Percentiles rank a stretch among this genome's conserved stretches.
These are phyloP conservation scores for Pollicipes pollicipes DNA, from an alignment of 1,140 invertebrate genomes.

Conservation along the genomic window DNA sequence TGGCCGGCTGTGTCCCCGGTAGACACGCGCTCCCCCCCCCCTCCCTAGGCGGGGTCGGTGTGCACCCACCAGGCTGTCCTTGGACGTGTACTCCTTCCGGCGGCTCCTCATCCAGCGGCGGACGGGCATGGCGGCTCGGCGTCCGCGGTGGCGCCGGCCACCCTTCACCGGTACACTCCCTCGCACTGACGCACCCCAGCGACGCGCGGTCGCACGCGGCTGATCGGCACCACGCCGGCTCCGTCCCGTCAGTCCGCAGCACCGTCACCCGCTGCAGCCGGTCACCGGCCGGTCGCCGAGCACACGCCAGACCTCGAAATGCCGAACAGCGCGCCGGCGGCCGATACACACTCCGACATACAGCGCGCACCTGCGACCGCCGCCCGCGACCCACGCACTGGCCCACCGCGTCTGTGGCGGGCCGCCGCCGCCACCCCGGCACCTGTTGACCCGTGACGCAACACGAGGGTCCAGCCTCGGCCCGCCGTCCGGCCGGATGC, in stretches of 20 bases:
- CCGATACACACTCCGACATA: not conserved
- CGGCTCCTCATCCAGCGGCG: not conserved
- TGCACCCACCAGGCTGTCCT: not conserved
- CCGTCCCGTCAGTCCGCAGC: not conserved
- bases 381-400: too few species aligned
- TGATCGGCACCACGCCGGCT: not conserved
- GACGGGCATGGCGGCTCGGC: not conserved
- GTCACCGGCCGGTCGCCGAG: too few species aligned
- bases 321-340: not conserved
- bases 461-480: not conserved
- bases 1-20: too few species aligned
- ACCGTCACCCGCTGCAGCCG: not conserved
- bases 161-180: not conserved
- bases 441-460: too few species aligned
- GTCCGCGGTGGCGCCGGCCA: not conserved
- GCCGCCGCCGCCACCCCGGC: too few species aligned
- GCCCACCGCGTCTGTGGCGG: too few species aligned
- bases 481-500: too few species aligned
- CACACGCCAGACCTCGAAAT: too few species aligned
- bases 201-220: not conserved
- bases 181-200: not conserved
- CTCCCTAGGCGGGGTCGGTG: too few species aligned
- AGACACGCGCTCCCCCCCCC: too few species aligned
- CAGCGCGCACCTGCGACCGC: too few species aligned
- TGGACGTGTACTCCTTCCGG: constrained; percentile 2